Evolutionary conservation across 92 coral and sea anemone species (phyloP).

Genomic region (Bergia sp.): DNA sequence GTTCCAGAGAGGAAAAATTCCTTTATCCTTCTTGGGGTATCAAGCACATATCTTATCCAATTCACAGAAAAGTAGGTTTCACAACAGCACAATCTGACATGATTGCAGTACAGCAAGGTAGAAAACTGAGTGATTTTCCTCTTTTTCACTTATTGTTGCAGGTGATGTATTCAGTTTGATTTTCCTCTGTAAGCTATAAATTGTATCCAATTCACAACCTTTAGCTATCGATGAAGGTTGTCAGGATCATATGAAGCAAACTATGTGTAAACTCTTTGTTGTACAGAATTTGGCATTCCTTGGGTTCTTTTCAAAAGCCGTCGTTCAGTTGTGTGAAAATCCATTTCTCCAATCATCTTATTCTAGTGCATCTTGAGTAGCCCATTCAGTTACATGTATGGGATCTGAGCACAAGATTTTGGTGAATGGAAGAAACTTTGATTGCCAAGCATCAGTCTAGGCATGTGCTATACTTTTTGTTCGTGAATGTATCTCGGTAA

Average conservation of each 20-base stretch:
- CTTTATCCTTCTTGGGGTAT: no score
- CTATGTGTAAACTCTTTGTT: background rate
- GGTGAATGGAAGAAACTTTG: constrained; percentile 3
- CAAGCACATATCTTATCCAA: background rate
- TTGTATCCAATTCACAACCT: no score
- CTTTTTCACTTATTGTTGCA: no score
- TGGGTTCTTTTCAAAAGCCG: background rate
- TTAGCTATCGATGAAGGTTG: background rate
- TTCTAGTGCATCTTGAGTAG: background rate
- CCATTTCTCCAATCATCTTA: background rate
- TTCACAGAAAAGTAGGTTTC: no score
- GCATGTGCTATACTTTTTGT: constrained; percentile 4
- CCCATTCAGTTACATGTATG: background rate
- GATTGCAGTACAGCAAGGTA: no score
- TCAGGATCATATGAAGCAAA: no score
- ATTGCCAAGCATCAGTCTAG: constrained; percentile 16
- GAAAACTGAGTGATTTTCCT: background rate
- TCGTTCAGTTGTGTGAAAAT: background rate
- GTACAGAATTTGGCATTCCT: background rate
- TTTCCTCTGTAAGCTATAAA: no score
- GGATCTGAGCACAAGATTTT: background rate
- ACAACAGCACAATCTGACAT: background rate
- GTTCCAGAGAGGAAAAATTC: background rate
- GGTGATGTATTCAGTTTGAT: no score
- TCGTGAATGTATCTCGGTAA: background rate